phyloP scores from a whole-genome alignment of 2,113 vertebrate genomes.

The Callospermophilus lateralis region DNA sequence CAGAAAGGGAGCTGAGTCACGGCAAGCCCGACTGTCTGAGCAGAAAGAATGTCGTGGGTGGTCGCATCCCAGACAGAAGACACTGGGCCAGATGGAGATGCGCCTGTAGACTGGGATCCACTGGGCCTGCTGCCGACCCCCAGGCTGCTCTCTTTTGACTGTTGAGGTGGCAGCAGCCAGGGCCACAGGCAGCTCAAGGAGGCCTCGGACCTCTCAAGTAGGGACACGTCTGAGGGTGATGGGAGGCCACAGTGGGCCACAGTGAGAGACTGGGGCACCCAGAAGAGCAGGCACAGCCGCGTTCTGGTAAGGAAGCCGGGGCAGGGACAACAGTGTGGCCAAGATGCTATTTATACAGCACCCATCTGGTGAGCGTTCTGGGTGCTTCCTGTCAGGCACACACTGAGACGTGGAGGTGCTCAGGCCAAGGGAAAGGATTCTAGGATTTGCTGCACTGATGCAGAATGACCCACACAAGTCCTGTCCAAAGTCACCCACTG shows the following conservation, averaged over 20 bases:
- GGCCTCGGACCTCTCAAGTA: neutral
- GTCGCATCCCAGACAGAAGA: conserved; percentile 75
- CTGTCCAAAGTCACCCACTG: neutral
- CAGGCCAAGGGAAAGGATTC: neutral
- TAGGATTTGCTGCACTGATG: neutral
- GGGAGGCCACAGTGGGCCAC: neutral
- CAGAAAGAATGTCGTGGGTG: conserved; percentile 65
- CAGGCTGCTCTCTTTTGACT: conserved; percentile 71
- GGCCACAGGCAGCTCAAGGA: neutral
- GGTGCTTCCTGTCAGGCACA: conserved; percentile 56
- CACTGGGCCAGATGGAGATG: conserved; percentile 66
- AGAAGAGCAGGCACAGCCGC: neutral
- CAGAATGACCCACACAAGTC: neutral
- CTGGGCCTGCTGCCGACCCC: conserved; percentile 14
- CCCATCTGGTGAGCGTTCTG: conserved; percentile 76
- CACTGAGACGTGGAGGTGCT: conserved; percentile 15
- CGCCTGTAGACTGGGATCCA: conserved; percentile 69
- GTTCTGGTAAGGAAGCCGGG: conserved; percentile 30
- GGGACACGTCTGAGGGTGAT: neutral
- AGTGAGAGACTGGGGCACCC: neutral
- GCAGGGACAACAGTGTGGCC: neutral
- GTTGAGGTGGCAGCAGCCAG: neutral
- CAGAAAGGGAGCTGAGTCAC: conserved; percentile 67
- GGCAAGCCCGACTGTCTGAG: conserved; percentile 66
- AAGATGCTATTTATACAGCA: conserved; percentile 75